Percentiles rank a stretch among this genome's conserved stretches.
phyloP scores from a whole-genome alignment of 2,113 vertebrate species.

The Oxyruncus cristatus region DNA sequence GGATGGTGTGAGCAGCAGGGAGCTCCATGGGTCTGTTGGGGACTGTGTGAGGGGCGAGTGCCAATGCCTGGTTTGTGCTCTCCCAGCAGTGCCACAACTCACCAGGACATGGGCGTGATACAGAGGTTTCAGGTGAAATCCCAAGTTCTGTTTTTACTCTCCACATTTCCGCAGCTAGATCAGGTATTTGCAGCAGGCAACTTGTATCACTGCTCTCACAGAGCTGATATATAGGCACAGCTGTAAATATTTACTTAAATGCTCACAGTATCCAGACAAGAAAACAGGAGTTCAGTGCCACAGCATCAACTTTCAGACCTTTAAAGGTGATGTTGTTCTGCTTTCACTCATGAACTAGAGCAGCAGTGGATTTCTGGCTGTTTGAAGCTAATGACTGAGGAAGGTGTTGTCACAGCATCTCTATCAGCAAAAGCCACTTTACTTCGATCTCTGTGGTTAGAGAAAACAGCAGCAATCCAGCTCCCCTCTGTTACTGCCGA shows the following conservation, averaged over 20 bases:
- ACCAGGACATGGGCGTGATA: too few species aligned
- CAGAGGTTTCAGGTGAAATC: background rate
- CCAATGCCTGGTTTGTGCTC: background rate
- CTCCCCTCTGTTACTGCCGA: background rate
- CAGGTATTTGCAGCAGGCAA: background rate
- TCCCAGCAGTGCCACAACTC: background rate
- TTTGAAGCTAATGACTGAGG: background rate
- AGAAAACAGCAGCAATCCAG: background rate
- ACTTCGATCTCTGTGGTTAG: background rate
- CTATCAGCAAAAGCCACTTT: background rate
- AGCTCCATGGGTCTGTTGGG: too few species aligned
- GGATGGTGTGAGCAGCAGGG: background rate
- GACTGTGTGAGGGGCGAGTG: fast-evolving
- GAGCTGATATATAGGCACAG: background rate
- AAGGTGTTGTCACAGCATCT: background rate
- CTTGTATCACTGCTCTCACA: background rate
- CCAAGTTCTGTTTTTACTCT: background rate
- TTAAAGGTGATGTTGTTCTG: background rate
- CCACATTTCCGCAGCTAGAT: background rate
- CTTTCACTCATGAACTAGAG: background rate
- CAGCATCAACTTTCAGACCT: background rate
- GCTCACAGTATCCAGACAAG: background rate
- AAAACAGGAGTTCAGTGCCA: background rate
- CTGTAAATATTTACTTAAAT: background rate
- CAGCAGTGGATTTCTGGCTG: background rate